Evolutionary conservation across 2,888 invertebrate genomes (phyloP).

Genomic region (Ochropacha duplaris): DNA sequence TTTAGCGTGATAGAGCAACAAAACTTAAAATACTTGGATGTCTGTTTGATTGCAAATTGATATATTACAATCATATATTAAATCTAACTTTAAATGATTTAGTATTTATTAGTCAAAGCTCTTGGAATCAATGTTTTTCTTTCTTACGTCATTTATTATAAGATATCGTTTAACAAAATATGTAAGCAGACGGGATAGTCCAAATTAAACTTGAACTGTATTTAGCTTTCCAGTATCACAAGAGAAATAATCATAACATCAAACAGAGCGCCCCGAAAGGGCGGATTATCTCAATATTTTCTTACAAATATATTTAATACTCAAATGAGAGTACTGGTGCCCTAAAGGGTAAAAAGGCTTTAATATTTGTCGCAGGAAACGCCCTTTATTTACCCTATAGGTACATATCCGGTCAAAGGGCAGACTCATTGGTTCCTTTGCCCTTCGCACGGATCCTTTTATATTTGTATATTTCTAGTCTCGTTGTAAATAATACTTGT

Average conservation of each 20-base stretch:
- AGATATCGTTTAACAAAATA: background rate
- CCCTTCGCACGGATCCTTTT: constrained; percentile 47
- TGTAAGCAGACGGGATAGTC: background rate
- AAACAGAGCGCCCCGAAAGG: constrained; percentile 11
- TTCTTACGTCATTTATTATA: background rate
- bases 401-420: constrained; percentile 62
- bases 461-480: constrained; percentile 38
- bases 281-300: constrained; percentile 19
- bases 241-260: constrained; percentile 8
- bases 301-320: constrained; percentile 26
- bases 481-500: constrained; percentile 61
- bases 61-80: too few species aligned
- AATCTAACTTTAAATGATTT: too few species aligned
- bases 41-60: too few species aligned
- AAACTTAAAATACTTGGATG: too few species aligned
- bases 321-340: constrained; percentile 25
- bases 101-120: too few species aligned
- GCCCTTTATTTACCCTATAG: constrained; percentile 66
- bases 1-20: too few species aligned
- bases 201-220: background rate
- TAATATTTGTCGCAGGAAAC: constrained; percentile 71
- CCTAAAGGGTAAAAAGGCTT: constrained; percentile 30
- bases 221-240: background rate
- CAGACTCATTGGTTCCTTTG: constrained; percentile 60
- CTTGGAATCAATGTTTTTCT: background rate